Conservation (phyloP, 2,113 vertebrate genomes). For the Phycodurus eques region DNA sequence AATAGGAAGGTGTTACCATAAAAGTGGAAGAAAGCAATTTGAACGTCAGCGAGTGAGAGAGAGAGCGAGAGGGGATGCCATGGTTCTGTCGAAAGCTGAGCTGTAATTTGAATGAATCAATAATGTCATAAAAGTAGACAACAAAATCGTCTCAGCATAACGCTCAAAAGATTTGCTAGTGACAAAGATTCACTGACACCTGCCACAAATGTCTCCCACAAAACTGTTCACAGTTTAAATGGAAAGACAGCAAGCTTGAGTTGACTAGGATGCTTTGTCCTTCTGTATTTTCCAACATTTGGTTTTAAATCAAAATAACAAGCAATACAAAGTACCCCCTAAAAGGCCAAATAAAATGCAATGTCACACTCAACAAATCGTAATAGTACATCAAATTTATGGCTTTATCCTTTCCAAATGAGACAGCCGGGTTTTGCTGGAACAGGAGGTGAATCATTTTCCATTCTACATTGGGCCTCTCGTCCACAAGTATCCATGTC, state of each 20-base stretch:
- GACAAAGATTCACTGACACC: too few species aligned
- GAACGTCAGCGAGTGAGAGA: neutral
- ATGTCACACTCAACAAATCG: conserved; percentile 8
- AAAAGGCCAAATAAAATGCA: conserved; percentile 10
- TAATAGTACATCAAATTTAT: conserved; percentile 6
- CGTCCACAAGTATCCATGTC: conserved; percentile 28
- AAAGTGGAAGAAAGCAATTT: neutral
- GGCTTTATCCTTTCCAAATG: conserved; percentile 4
- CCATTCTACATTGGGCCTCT: conserved; percentile 51
- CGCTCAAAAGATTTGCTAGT: too few species aligned
- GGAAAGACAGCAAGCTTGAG: neutral
- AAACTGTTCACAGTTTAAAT: neutral
- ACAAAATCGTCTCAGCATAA: neutral
- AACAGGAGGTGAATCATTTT: conserved; percentile 43
- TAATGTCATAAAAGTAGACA: neutral
- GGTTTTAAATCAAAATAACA: neutral
- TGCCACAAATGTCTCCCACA: neutral
- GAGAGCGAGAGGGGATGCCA: too few species aligned
- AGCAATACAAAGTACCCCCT: neutral
- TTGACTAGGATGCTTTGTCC: neutral
- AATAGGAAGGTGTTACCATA: neutral
- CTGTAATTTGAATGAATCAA: neutral
- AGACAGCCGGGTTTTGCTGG: conserved; percentile 13
- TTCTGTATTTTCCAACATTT: neutral
- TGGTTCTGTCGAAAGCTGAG: neutral